Percentiles rank a stretch among this genome's conserved stretches.
phyloP scores from a whole-genome alignment of 1,140 invertebrate species.

The Ostrea edulis region DNA sequence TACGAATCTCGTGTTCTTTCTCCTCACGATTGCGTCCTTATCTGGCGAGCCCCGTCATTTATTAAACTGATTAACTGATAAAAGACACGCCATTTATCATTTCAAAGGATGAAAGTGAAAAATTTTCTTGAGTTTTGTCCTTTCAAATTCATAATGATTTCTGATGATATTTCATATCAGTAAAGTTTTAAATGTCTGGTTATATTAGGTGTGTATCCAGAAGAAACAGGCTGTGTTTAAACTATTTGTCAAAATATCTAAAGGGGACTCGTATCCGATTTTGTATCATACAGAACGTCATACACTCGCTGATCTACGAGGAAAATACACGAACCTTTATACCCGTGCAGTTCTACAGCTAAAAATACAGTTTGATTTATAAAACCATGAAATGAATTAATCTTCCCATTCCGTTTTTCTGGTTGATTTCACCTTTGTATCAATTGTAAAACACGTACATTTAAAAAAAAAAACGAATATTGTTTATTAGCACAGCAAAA shows the following conservation, averaged over 20 bases:
- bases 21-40: background rate
- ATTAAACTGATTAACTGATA: conserved; percentile 24
- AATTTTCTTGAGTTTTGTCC: background rate
- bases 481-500: background rate
- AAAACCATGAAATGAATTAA: too few species aligned
- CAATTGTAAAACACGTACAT: background rate
- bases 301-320: too few species aligned
- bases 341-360: too few species aligned
- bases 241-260: too few species aligned
- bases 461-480: background rate
- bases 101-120: background rate
- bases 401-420: background rate
- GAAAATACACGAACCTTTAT: too few species aligned
- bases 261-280: too few species aligned
- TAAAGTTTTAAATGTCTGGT: too few species aligned
- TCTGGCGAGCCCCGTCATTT: background rate
- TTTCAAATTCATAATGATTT: background rate
- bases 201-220: too few species aligned
- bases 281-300: too few species aligned
- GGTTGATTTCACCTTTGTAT: background rate
- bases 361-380: too few species aligned
- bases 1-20: background rate
- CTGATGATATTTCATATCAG: too few species aligned
- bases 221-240: too few species aligned
- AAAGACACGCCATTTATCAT: background rate